phyloP scores from a whole-genome alignment of 2,888 invertebrate species.

The Phymatocera aterrima region DNA sequence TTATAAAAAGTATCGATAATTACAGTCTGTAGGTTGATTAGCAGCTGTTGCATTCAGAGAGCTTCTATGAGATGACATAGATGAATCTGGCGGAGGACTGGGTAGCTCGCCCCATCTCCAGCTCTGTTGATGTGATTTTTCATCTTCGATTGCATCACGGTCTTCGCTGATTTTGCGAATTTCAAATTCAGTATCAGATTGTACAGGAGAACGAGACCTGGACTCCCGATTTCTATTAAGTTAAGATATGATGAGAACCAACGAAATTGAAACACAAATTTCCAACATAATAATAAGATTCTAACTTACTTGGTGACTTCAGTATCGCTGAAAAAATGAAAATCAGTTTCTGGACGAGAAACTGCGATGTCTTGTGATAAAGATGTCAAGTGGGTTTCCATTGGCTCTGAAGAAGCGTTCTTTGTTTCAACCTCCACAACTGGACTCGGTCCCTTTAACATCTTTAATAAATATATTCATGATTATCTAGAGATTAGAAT shows the following conservation, averaged over 20 bases:
- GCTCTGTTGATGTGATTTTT: constrained; percentile 78
- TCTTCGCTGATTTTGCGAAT: constrained; percentile 77
- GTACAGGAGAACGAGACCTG: constrained; percentile 89
- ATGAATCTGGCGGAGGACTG: constrained; percentile 72
- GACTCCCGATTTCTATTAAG: constrained; percentile 76
- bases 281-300: neutral
- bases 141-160: constrained; percentile 70
- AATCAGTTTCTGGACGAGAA: constrained; percentile 79
- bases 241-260: constrained; percentile 54
- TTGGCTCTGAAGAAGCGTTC: constrained; percentile 48
- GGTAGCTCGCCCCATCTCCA: constrained; percentile 96
- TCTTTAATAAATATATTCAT: constrained; percentile 53
- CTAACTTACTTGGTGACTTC: constrained; percentile 82
- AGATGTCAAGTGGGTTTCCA: constrained; percentile 39
- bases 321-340: constrained; percentile 95
- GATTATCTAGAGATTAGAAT: neutral
- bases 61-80: constrained; percentile 61
- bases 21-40: constrained; percentile 66
- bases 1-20: constrained; percentile 50
- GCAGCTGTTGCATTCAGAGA: constrained; percentile 60
- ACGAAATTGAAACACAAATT: neutral
- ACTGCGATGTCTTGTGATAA: constrained; percentile 71
- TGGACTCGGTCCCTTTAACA: constrained; percentile 63
- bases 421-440: constrained; percentile 60
- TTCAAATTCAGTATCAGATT: constrained; percentile 97